Base-by-base conservation (phyloP, 30 jellyfish, hydroid and myxozoan species). In the Hydractinia echinata region DNA sequence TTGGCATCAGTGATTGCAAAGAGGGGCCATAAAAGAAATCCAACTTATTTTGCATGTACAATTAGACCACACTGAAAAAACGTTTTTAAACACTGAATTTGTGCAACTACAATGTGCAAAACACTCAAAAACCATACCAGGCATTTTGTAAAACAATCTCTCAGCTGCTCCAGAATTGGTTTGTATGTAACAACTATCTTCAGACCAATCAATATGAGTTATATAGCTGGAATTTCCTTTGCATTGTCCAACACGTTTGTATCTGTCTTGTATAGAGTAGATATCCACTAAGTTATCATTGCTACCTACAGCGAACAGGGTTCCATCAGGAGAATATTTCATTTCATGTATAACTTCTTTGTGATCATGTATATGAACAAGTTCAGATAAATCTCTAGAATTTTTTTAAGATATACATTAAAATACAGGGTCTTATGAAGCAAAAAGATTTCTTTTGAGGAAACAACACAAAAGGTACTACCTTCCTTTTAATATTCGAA, bases 101-200 rank as follows among this genome's bases (percentile, higher is more conserved):
- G 44, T 30, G 44, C 44, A 30, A 30, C 44, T 30, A 66, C 48
- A 60, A 18, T 66, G 76, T 66, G 21, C 15, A 66, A 6, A 66
- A 66, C 9, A 66, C 21, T 66, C 21, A 66, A 13, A 60, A 60
- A 15, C 48, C 48, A 6, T 61, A 92, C 98, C 89, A 52, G 98
- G 98, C 96, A 92, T 85, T 76, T 84, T 82, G 80, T 86, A 86
- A 77, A 86, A 92, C 81, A 92, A 82, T 52, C 98, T 72, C 77
- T 92, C 98, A 6, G 98, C 92, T 16, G 96, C 96, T 18, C 96
- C 96, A 9, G 98, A 92, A 54, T 92, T 92, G n/a, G 98, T 92
- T 81, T 92, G 98, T 18, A 92, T 64, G 85, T 92, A 92, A 54
- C 83, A 83, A 88, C 98, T 92, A 62, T 92, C 98, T 16, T 85